Evolutionary conservation across 2,797 vertebrate genomes (phyloP).

Genomic region (Melanotaenia trifasciata): DNA sequence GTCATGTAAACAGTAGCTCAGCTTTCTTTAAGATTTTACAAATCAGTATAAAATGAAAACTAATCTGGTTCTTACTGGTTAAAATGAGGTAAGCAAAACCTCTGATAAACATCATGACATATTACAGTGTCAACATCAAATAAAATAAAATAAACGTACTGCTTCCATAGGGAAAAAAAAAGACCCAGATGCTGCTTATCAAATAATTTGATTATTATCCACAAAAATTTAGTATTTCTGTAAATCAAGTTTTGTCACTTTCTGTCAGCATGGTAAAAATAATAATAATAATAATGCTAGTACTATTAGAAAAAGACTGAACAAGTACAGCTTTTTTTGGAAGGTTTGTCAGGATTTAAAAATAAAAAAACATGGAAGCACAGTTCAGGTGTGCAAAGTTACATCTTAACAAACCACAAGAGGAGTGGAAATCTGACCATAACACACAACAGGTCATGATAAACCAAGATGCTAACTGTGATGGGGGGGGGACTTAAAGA

Average conservation of each 20-base stretch:
- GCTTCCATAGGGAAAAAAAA: not conserved
- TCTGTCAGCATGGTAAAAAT: not conserved
- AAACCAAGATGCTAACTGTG: not conserved
- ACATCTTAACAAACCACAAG: too few relatives aligned
- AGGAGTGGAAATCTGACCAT: not conserved
- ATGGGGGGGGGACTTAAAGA: not conserved
- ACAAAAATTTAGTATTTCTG: not conserved
- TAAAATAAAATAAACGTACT: not conserved
- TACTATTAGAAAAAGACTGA: too few relatives aligned
- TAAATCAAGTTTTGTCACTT: not conserved
- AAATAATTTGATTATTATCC: not conserved
- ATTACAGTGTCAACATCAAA: not conserved
- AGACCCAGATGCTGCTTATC: not conserved
- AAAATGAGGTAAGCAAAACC: not conserved
- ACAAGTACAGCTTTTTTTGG: too few relatives aligned
- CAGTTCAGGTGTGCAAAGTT: not conserved
- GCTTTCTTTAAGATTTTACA: not conserved
- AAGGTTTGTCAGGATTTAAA: too few relatives aligned
- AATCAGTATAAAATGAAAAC: not conserved
- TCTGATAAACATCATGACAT: not conserved
- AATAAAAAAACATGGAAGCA: not conserved
- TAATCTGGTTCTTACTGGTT: not conserved
- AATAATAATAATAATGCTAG: too few relatives aligned
- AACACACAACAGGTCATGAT: not conserved
- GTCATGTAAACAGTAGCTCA: not conserved